A percentile compares a stretch with the other conserved stretches of the same genome.
phyloP scores from a whole-genome alignment of 37 sponge, comb jelly and placozoan genomes.

The Lycopodina hypogea region DNA sequence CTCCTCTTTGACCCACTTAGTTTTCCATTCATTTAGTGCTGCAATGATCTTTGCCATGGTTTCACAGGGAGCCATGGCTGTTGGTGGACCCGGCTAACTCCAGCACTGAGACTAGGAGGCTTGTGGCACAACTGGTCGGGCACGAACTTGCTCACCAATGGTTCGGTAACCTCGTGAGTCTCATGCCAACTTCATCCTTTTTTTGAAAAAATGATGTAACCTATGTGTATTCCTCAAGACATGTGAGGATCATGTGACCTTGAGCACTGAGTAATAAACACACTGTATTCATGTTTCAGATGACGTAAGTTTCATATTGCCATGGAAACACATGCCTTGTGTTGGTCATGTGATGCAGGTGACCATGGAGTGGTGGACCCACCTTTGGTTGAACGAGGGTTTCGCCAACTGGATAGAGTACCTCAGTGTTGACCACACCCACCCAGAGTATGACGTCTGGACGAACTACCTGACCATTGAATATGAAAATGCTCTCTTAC shows the following conservation, averaged over 20 bases:
- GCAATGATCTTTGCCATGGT: no score
- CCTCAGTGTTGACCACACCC: conserved; percentile 93
- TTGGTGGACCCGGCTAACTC: conserved; percentile 83
- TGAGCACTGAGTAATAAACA: conserved; percentile 18
- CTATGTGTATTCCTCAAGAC: no score
- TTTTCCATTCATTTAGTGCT: no score
- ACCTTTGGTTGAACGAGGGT: conserved; percentile 98
- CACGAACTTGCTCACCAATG: conserved; percentile 97
- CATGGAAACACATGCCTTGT: no score
- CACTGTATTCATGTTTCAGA: no score
- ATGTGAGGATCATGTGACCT: not conserved
- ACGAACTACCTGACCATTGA: conserved; percentile 80
- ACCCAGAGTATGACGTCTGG: conserved; percentile 94
- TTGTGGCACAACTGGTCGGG: conserved; percentile 93
- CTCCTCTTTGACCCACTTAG: no score
- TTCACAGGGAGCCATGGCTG: conserved; percentile 76
- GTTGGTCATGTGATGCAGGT: conserved; percentile 88
- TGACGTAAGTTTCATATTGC: no score
- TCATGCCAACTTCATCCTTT: no score
- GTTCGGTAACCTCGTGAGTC: conserved; percentile 97
- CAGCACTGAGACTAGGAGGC: conserved; percentile 66
- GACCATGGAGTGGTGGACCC: no score
- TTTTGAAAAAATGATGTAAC: no score
- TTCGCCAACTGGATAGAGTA: conserved; percentile 95
- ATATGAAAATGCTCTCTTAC: conserved; percentile 63